Evolutionary conservation across 2,113 vertebrate species (phyloP), one percentile per base, ranked within the genome.

Genomic region (Seriola rivoliana): DNA sequence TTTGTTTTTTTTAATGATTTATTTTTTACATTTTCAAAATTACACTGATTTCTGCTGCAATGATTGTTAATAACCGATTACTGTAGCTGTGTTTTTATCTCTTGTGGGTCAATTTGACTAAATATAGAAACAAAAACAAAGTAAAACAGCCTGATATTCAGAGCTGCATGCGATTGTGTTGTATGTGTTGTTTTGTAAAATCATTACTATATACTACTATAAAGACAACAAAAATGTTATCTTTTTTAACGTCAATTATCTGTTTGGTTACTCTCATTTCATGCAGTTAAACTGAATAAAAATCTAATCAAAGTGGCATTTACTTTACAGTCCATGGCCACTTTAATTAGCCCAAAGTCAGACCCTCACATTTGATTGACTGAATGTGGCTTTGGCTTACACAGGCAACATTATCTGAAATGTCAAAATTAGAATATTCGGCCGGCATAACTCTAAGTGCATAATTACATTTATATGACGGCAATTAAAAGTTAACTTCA

Each of bases 341-440:
- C 14, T 77, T 66, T 74, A 80, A 85, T 77, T 40, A 50, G 2
- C 57, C 25, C 21, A 46, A 55, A 81, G 55, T 80, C 48, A 12
- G 6, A 69, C n/a, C 46, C 65, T 63, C 17, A 57, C 16, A 29
- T 13, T 19, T 63, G 32, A 69, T 19, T 66, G 76, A 64, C 42
- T 57, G 13, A 25, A 9, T n/a, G 17, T 69, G 63, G 14, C 66
- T 29, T 46, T 13, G 3, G 36, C 21, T n/a, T 4, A 38, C 57
- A 19, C 46, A 34, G 50, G 50, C 50, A 60, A 75, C 55, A 44
- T 14, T 52, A 32, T 40, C 50, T 65, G 29, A 80, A 87, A 93
- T 90, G 81, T 90, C 86, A 90, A 62, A 65, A 89, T 88, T 60
- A 25, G 42, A 87, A 90, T 88, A 87, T 52, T 62, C 19, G 42